Evolutionary conservation across 2,888 invertebrate genomes (phyloP), one percentile per base, ranked within the genome.

Genomic region (Eristalis tenax): DNA sequence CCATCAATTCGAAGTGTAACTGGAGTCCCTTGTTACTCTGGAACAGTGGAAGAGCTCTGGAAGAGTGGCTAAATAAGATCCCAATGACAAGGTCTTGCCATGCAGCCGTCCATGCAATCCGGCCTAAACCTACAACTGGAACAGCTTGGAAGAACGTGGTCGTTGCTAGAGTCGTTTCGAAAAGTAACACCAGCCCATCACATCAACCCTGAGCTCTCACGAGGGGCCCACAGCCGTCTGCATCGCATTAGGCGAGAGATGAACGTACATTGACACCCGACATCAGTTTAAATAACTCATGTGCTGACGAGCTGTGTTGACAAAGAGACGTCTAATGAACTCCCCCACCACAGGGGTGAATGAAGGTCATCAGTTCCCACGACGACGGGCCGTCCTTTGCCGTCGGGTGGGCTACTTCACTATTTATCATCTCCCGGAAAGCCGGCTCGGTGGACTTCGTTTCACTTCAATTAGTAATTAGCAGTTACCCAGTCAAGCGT

Each of bases 391-490:
- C n/a, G 18, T 8, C 50, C 50, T 18, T 8, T 18, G n/a, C 18
- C 6, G 50, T 8, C 32, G 32, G 26, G 3, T 3, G 26, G 32
- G 10, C 32, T 8, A 50, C 18, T 18, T 18, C 18, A 50, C 50
- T 50, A 76, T 76, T 59, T 38, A 76, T 6, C 57, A 66, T 59
- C 8, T 18, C 18, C 32, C 32, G 32, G 8, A 32, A 32, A 8
- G 32, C 32, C 32, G 32, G n/a, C n/a, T 32, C 32, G 10, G 32
- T 32, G 5, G 66, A 66, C 28, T 38, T n/a, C 10, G 40, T 63
- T 57, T 68, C 57, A 63, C 71, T 83, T 80, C 64, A 79, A 80
- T 83, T 73, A 65, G 63, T 73, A 83, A 83, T 87, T 80, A 80
- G 71, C 73, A 79, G 23, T 75, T 79, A 78, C 40, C 69, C 83